A percentile compares a stretch with the other conserved stretches of the same genome.
phyloP scores from a whole-genome alignment of 2,888 invertebrate genomes.

The Troglohyphantes excavatus region DNA sequence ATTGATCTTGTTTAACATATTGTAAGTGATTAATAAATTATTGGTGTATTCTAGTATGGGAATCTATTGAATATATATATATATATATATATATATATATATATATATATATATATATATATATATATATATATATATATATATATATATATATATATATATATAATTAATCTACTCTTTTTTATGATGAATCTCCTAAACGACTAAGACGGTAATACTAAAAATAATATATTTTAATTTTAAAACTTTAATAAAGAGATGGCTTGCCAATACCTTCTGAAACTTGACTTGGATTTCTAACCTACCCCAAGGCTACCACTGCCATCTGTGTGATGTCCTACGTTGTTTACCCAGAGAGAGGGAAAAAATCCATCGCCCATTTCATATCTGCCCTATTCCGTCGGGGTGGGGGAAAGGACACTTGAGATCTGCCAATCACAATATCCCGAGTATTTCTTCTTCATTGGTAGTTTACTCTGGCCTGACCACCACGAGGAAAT shows the following conservation, averaged over 20 bases:
- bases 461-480: slow-evolving; percentile 26
- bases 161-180: too few species aligned
- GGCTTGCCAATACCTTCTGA: not conserved
- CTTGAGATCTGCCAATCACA: slow-evolving; percentile 58
- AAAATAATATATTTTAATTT: too few species aligned
- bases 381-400: slow-evolving; percentile 21
- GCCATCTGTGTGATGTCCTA: not conserved
- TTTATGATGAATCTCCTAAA: too few species aligned
- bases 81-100: too few species aligned
- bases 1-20: too few species aligned
- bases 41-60: too few species aligned
- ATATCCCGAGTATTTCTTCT: slow-evolving; percentile 23
- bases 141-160: too few species aligned
- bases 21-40: too few species aligned
- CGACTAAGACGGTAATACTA: too few species aligned
- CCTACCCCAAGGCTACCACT: not conserved
- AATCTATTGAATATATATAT: too few species aligned
- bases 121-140: too few species aligned
- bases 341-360: slow-evolving; percentile 34
- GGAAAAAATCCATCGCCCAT: slow-evolving; percentile 21
- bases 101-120: too few species aligned
- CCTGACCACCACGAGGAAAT: slow-evolving; percentile 60
- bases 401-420: not conserved
- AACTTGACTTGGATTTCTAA: slow-evolving; percentile 3
- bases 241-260: not conserved